phyloP scores from a whole-genome alignment of 2,888 invertebrate species.

The Cepaea hortensis region DNA sequence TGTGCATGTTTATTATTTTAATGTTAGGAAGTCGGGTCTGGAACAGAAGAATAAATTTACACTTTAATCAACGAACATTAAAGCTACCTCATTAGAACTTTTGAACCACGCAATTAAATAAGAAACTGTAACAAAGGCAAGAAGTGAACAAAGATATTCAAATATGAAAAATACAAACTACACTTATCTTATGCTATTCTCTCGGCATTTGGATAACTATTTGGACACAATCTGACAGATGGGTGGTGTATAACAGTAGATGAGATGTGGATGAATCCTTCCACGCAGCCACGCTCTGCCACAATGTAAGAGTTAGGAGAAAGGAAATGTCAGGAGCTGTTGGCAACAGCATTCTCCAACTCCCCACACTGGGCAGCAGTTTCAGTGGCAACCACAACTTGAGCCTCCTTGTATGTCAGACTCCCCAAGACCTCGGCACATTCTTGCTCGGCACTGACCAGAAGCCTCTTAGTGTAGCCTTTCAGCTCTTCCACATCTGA shows the following conservation, averaged over 20 bases:
- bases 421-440: constrained; percentile 30
- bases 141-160: constrained; percentile 16
- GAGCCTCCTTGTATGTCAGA: constrained; percentile 8
- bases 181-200: background rate
- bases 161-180: constrained; percentile 5
- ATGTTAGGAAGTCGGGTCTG: no score
- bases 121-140: background rate
- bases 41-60: no score
- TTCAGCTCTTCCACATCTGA: background rate
- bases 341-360: constrained; percentile 30
- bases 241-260: background rate
- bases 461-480: background rate
- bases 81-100: background rate
- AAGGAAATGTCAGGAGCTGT: constrained; percentile 41
- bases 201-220: background rate
- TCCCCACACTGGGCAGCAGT: constrained; percentile 5
- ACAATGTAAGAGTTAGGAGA: constrained; percentile 17
- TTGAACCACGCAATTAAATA: background rate
- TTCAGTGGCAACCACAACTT: background rate
- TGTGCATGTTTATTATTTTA: no score
- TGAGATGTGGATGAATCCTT: constrained; percentile 11
- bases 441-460: constrained; percentile 14
- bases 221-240: background rate
- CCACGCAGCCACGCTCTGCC: constrained; percentile 18
- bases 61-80: background rate